phyloP scores from a whole-genome alignment of 1,140 invertebrate species.

The Lordiphosa mommai region DNA sequence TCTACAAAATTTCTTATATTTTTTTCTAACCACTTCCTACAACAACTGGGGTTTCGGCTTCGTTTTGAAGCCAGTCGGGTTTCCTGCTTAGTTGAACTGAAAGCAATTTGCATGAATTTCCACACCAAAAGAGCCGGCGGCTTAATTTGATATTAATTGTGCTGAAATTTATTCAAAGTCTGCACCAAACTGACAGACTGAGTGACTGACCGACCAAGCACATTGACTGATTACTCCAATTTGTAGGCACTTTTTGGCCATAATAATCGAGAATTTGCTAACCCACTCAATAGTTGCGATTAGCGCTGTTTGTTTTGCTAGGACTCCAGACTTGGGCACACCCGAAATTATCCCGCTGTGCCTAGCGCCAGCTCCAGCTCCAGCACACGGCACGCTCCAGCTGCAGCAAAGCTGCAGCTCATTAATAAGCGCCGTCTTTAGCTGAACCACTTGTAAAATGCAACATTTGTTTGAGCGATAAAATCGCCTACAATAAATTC shows the following conservation, averaged over 20 bases:
- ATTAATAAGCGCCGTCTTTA: slow-evolving; percentile 76
- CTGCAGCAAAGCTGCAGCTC: slow-evolving; percentile 40
- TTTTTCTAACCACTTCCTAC: not conserved
- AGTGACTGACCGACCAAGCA: slow-evolving; percentile 26
- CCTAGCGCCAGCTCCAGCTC: slow-evolving; percentile 14
- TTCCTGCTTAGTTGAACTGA: slow-evolving; percentile 27
- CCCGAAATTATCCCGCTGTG: slow-evolving; percentile 33
- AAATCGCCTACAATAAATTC: slow-evolving; percentile 78
- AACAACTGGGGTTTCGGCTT: not conserved
- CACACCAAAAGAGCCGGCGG: slow-evolving; percentile 40
- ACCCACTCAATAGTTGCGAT: slow-evolving; percentile 32
- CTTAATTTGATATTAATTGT: slow-evolving; percentile 72
- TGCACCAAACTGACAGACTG: slow-evolving; percentile 22
- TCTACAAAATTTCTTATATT: no score
- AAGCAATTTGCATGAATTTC: slow-evolving; percentile 57
- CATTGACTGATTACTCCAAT: slow-evolving; percentile 60
- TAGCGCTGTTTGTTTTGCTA: slow-evolving; percentile 15
- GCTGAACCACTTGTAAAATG: slow-evolving; percentile 75
- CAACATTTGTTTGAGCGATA: slow-evolving; percentile 79
- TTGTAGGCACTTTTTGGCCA: slow-evolving; percentile 28
- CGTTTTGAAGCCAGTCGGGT: slow-evolving; percentile 20
- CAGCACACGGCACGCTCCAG: slow-evolving; percentile 1
- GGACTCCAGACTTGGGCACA: slow-evolving; percentile 19
- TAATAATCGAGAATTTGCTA: not conserved
- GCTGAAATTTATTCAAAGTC: slow-evolving; percentile 41